Base-by-base conservation (phyloP, 2,888 invertebrate species). In the Eumacrocentrus americanus region DNA sequence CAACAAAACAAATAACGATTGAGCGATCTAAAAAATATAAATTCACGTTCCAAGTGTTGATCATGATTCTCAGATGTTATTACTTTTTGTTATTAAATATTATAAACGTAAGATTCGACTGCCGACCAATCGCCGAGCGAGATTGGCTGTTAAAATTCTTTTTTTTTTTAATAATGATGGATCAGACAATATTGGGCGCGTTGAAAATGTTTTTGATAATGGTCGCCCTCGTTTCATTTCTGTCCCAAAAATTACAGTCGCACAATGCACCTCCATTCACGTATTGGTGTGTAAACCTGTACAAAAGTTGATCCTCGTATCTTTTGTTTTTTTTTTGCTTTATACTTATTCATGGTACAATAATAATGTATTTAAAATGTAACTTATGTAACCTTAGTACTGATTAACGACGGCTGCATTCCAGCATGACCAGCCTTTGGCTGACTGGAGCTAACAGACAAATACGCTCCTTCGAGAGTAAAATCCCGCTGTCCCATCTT, bases 361-460 rank as follows among this genome's bases (percentile, higher is more conserved):
- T 78, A 77, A 79, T 79, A 78, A 77, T 77, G 76, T 75, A 76
- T 76, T 80, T 79, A 79, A 79, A 79, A 74, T 76, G 76, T 79
- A 80, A 80, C 78, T 79, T 78, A 79, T 79, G 73, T 76, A 79
- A 75, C 74, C 79, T 78, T 77, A 73, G 65, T 76, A 79, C 76
- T 79, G 78, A 76, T 79, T 79, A 80, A 81, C 79, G 77, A 80
- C 71, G 74, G 75, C 74, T 78, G 76, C 80, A 80, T 80, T 79
- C 79, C 80, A 80, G 79, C 78, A 70, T 74, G 77, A 78, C 79
- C 76, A 78, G 75, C 77, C 75, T 77, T 78, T 78, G 78, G 80
- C 77, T 75, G 75, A 78, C 72, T 73, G 79, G 79, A 80, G 80
- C 80, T 80, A 81, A 81, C 80, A 81, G 80, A 81, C 80, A 81